Conservation (phyloP, 2,888 invertebrate species). For the Hartigia nigra region DNA sequence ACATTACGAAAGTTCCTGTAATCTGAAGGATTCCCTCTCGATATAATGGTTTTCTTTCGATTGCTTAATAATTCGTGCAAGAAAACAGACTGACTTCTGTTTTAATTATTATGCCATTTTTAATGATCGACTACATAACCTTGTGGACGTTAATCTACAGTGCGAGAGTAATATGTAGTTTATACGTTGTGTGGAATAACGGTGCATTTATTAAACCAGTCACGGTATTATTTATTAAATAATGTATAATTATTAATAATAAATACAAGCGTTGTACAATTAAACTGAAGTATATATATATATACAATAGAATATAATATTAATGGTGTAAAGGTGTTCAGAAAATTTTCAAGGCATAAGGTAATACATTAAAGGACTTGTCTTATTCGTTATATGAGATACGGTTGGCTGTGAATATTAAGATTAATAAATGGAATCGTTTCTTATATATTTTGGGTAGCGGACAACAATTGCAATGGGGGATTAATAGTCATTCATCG, state of each 20-base stretch:
- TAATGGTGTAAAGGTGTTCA: background rate
- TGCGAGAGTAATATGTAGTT: background rate
- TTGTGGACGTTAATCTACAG: background rate
- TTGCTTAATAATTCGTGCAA: no score
- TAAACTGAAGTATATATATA: conserved; percentile 29
- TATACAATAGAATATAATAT: conserved; percentile 31
- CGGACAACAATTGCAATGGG: background rate
- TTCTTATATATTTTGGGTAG: background rate
- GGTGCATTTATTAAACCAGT: conserved; percentile 3
- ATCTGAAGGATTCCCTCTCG: background rate
- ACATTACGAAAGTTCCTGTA: background rate
- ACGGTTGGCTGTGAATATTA: background rate
- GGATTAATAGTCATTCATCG: background rate
- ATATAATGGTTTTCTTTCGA: background rate
- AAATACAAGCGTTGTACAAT: conserved; percentile 34
- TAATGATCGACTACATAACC: background rate
- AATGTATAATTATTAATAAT: conserved; percentile 36
- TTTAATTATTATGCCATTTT: background rate
- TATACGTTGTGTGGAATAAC: background rate
- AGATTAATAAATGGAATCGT: background rate
- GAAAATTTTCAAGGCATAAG: background rate
- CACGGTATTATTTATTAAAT: conserved; percentile 37
- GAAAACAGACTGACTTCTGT: background rate
- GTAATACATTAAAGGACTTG: background rate
- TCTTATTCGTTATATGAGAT: background rate